Base-by-base conservation (phyloP, 2,888 invertebrate species). In the Eueremaeus valkanovi region DNA sequence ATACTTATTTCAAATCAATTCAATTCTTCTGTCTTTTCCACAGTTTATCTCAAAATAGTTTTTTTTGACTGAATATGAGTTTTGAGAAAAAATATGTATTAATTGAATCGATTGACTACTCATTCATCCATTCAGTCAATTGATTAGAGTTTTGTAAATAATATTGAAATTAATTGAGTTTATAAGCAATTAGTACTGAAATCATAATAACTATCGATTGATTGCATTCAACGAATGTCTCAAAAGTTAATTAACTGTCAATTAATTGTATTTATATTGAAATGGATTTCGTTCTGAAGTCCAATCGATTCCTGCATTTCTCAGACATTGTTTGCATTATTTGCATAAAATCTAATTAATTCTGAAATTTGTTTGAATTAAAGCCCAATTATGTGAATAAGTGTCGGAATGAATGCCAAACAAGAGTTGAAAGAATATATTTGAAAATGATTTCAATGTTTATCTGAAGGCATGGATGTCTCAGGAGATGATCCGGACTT, bases 401-500 rank as follows among this genome's bases (percentile, higher is more conserved):
- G 45, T 3, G 18, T 45, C 13, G 13, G 5, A 45, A 16, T 9
- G 18, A 45, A 5, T 13, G 13, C 13, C 3, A 45, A 45, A 9
- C 18, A 13, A 9, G 5, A 45, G 18, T 45, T 21, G 18, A 21
- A 51, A 51, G 11, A n/a, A 51, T 51, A 51, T 51, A 21, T 21
- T n/a, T 21, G 21, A n/a, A 51, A 21, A n/a, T 51, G n/a, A 21
- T 21, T 3, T 51, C 21, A 2, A 21, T 18, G 18, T 21, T 8
- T 51, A 2, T 21, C 21, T 16, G 18, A 51, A 51, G 51, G 58
- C 58, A 31, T 58, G 58, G 58, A 58, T 29, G 58, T 58, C 58
- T 58, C 58, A 58, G 58, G 29, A 58, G 58, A 61, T 61, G 61
- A 61, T 61, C 61, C 61, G 11, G 61, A 61, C 61, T 61, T 61